Evolutionary conservation across 2,113 vertebrate species (phyloP), one percentile per base, ranked within the genome.

Genomic region (Grus americana): DNA sequence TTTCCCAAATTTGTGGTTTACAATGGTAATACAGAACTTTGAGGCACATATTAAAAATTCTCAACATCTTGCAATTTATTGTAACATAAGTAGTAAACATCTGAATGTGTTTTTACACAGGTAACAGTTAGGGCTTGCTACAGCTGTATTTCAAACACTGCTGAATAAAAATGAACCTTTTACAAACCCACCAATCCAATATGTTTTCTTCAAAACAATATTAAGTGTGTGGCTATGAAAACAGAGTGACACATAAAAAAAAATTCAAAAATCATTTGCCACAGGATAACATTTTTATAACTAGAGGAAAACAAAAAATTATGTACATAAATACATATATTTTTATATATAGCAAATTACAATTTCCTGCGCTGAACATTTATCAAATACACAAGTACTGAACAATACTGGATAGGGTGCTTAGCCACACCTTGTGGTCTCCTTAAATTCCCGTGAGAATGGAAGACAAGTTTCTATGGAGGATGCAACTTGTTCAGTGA

Each of bases 341-440:
- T 92, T 93, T 91, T 93, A 97, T 93, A 96, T 79, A 96, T 85
- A 98, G 95, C 88, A 97, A 96, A 97, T 98, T 90, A 98, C 97
- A 98, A 97, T 98, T 98, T 98, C 95, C 97, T 97, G 97, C 96
- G 98, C 97, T 97, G 97, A 98, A 97, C 63, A 65, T 94, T 97
- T 97, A 91, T 97, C 96, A 97, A 97, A 98, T 93, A 98, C 80
- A 97, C 96, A 98, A 84, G 65, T 94, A 96, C 95, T 75, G 91
- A 97, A 96, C 94, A 98, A 97, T 97, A 98, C 97, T 98, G 95
- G 95, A 90, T 82, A 91, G 88, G 75, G 66, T 95, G 86, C 67
- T 92, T 94, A 88, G 96, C 95, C 54, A 75, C 90, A 95, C 91
- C 65, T 44, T 49, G 81, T 91, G 88, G 88, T 92, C 81, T 96